Conservation (phyloP, 92 coral and sea anemone genomes). For the Zoanthus sansibaricus region DNA sequence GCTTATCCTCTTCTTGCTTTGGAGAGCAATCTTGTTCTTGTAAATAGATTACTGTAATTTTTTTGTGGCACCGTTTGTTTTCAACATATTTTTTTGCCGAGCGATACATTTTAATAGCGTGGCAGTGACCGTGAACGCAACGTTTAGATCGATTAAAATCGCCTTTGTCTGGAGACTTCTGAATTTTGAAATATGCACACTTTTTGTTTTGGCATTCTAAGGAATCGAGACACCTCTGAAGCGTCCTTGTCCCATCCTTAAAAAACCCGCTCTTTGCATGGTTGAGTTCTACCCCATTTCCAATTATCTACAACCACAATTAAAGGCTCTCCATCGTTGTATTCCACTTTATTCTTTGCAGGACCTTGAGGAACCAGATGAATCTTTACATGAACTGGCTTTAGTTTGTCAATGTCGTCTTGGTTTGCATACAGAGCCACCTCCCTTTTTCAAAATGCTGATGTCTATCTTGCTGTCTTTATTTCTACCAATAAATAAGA, state of each 20-base stretch:
- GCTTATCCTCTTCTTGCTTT: conserved; percentile 29
- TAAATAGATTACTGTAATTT: conserved; percentile 59
- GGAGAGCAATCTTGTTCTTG: conserved; percentile 59
- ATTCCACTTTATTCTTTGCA: background rate
- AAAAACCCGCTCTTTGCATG: conserved; percentile 38
- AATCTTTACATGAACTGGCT: no score
- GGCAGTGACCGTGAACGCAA: conserved; percentile 33
- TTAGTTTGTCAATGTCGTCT: no score
- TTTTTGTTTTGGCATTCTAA: conserved; percentile 23
- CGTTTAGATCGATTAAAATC: conserved; percentile 35
- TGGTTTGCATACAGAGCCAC: no score
- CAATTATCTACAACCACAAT: background rate
- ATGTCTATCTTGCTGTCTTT: no score
- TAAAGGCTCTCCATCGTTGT: no score
- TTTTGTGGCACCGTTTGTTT: conserved; percentile 64
- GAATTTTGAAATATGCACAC: conserved; percentile 27
- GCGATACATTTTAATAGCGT: background rate
- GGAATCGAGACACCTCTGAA: conserved; percentile 41
- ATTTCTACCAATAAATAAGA: no score
- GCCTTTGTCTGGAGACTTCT: conserved; percentile 38
- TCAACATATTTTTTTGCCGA: conserved; percentile 57
- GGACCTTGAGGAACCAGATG: background rate
- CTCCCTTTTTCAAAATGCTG: no score
- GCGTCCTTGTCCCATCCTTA: conserved; percentile 44
- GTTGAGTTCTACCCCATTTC: conserved; percentile 12